Evolutionary conservation across 2,113 vertebrate genomes (phyloP).

Genomic region (Hucho hucho): DNA sequence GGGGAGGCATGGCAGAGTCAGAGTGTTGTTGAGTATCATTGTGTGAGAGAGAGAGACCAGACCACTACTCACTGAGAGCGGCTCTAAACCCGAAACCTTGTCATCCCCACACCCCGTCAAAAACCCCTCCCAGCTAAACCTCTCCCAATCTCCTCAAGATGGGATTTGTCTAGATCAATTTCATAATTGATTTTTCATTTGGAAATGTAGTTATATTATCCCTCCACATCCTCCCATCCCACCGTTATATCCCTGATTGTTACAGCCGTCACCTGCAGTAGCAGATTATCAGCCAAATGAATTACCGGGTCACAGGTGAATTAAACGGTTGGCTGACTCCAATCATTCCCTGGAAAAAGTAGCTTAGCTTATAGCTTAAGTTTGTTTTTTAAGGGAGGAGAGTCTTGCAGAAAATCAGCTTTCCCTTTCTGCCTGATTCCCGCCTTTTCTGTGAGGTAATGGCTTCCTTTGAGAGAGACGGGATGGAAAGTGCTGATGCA

Average conservation of each 20-base stretch:
- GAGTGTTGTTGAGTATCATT: too few relatives aligned
- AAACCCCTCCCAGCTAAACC: constrained; percentile 37
- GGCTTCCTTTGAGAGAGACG: constrained; percentile 58
- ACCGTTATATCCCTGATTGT: constrained; percentile 57
- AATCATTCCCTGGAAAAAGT: constrained; percentile 56
- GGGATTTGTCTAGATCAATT: constrained; percentile 70
- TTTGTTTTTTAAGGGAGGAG: constrained; percentile 24
- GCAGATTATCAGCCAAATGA: constrained; percentile 68
- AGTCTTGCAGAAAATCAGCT: constrained; percentile 60
- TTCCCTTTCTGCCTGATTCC: constrained; percentile 50
- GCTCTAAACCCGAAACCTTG: background rate
- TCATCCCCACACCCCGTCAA: background rate
- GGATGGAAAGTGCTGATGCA: constrained; percentile 66
- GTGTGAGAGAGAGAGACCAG: too few relatives aligned
- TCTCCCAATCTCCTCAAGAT: constrained; percentile 58
- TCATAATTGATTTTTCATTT: constrained; percentile 66
- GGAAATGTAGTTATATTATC: constrained; percentile 66
- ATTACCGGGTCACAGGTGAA: constrained; percentile 70
- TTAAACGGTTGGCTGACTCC: constrained; percentile 55
- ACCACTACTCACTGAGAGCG: too few relatives aligned
- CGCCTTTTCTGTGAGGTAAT: constrained; percentile 60
- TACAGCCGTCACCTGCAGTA: constrained; percentile 57
- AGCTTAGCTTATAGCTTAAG: constrained; percentile 54
- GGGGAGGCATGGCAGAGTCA: too few relatives aligned
- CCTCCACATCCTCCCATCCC: constrained; percentile 22